Evolutionary conservation across 2,888 invertebrate genomes (phyloP), one percentile per base, ranked within the genome.

Genomic region (Subacronicta megacephala): DNA sequence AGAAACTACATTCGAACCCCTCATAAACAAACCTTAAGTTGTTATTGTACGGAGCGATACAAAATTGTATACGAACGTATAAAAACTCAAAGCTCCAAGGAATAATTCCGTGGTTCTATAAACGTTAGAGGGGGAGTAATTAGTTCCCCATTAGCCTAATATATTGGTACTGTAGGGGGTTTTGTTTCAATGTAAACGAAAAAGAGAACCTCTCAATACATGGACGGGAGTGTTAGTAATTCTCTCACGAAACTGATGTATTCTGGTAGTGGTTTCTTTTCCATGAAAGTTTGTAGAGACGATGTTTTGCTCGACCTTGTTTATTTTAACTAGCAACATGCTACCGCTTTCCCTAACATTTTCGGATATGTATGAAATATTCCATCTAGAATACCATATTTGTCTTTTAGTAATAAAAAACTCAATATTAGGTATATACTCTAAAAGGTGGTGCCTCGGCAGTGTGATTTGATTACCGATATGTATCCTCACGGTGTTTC

Each of bases 141-240:
- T 92, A 92, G 87, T 90, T 90, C 82, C 78, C 89, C 85, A 90
- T 92, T 90, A 89, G 83, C 77, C 69, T 87, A 90, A 91, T 90
- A 89, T 89, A 72, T 68, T 70, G 60, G 54, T 52, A 52, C 45
- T 54, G 63, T 62, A 38, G 45, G 16, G 46, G 43, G 33, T 75
- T 82, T 75, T 78, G 75, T 78, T 84, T 73, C 69, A 78, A 80
- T 78, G 72, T 75, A 78, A 84, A 84, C 78, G 84, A 84, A 87
- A 57, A 54, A 38, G 41, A 56, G 37, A 47, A 41, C 37, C 46
- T 52, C 47, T 56, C 51, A 55, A 86, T 84, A 79, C 72, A 38
- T 62, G 79, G 75, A 55, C 54, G 52, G 56, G 59, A 62, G 61
- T 63, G 51, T 63, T 51, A 9, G 56, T 70, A 38, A 52, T 65